These are phyloP conservation scores for Drosophila varians DNA, from an alignment of 1,140 invertebrate species.

Conservation along the genomic window DNA sequence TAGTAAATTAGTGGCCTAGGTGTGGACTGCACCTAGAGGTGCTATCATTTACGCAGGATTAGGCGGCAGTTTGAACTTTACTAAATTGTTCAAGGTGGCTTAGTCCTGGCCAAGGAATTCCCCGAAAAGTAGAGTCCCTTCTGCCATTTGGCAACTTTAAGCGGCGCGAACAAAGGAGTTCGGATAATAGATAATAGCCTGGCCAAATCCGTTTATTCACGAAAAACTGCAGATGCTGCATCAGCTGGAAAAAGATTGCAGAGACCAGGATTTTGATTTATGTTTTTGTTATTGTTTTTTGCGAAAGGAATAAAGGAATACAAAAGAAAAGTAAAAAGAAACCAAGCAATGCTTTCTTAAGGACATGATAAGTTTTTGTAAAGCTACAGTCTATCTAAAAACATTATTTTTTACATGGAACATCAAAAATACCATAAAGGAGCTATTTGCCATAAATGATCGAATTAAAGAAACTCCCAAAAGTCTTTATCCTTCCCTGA, in stretches of 20 bases:
- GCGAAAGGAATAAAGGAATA: conserved; percentile 53
- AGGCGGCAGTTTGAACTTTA: conserved; percentile 24
- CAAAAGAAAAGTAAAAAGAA: conserved; percentile 9
- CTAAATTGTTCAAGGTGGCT: conserved; percentile 24
- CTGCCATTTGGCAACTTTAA: conserved; percentile 11
- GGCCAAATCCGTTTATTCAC: conserved; percentile 47
- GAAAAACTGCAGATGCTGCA: conserved; percentile 70
- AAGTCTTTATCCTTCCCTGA: too few species aligned
- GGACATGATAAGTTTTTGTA: conserved; percentile 53
- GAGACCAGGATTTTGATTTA: conserved; percentile 59
- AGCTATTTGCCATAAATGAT: too few species aligned
- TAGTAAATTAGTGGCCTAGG: conserved; percentile 74
- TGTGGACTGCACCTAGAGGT: conserved; percentile 15
- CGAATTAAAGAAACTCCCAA: background rate
- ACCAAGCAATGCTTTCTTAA: conserved; percentile 28
- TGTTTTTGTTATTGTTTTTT: conserved; percentile 77
- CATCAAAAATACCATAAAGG: too few species aligned
- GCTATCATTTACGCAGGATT: conserved; percentile 45
- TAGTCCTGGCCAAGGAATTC: conserved; percentile 8
- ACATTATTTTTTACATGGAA: too few species aligned
- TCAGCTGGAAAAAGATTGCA: conserved; percentile 47
- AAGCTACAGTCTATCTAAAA: too few species aligned
- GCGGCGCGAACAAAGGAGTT: conserved; percentile 42
- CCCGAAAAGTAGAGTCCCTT: background rate
- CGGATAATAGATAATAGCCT: conserved; percentile 58